Evolutionary conservation across 2,888 invertebrate species (phyloP).

Genomic region (Odontomyia ornata): DNA sequence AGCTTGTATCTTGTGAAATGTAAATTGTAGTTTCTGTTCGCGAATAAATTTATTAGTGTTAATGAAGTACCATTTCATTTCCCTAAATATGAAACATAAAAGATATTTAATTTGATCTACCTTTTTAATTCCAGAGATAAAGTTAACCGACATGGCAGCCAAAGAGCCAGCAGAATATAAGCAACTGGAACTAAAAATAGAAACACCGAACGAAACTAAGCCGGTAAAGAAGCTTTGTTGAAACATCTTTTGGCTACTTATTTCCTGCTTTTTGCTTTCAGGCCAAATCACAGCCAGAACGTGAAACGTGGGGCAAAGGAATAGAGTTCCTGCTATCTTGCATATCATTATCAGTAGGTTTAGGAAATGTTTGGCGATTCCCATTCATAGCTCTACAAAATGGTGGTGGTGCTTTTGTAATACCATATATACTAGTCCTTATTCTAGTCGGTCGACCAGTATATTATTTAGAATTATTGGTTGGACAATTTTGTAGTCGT

Average conservation of each 20-base stretch:
- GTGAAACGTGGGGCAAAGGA: slow-evolving; percentile 68
- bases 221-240: slow-evolving; percentile 49
- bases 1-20: no score
- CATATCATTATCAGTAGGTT: slow-evolving; percentile 69
- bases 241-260: slow-evolving; percentile 36
- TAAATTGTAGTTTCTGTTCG: no score
- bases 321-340: slow-evolving; percentile 73
- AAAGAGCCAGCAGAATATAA: slow-evolving; percentile 11
- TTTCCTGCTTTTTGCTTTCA: slow-evolving; percentile 50
- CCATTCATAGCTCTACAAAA: slow-evolving; percentile 73
- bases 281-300: slow-evolving; percentile 50
- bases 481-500: slow-evolving; percentile 77
- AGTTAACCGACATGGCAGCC: background rate
- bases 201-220: slow-evolving; percentile 51
- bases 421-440: slow-evolving; percentile 73
- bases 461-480: slow-evolving; percentile 76
- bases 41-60: no score
- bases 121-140: slow-evolving; percentile 4
- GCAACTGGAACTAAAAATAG: slow-evolving; percentile 43
- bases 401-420: slow-evolving; percentile 74
- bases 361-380: slow-evolving; percentile 75
- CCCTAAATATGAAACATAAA: no score
- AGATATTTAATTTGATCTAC: no score
- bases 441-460: slow-evolving; percentile 73
- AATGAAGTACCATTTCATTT: no score